A percentile compares a stretch with the other conserved stretches of the same genome.
phyloP scores from a whole-genome alignment of 2,797 vertebrate genomes.

The Zenarchopterus dispar region DNA sequence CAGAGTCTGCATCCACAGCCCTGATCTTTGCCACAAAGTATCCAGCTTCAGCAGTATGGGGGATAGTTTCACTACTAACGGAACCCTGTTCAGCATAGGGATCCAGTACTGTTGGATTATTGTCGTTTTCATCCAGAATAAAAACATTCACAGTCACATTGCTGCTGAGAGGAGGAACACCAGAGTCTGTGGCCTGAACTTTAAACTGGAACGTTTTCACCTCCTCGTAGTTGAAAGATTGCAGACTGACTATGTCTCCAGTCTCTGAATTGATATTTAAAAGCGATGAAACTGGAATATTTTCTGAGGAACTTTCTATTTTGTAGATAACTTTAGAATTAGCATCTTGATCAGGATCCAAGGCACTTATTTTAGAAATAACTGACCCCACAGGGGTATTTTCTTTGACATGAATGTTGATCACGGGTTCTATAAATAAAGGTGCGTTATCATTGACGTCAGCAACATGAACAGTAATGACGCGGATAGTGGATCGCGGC shows the following conservation, averaged over 20 bases:
- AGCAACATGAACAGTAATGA: slow-evolving; percentile 83
- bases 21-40: slow-evolving; percentile 72
- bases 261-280: slow-evolving; percentile 72
- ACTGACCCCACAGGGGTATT: slow-evolving; percentile 81
- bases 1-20: slow-evolving; percentile 71
- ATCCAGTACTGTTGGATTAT: background rate
- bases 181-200: slow-evolving; percentile 17
- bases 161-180: slow-evolving; percentile 3
- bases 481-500: slow-evolving; percentile 81
- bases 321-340: slow-evolving; percentile 85
- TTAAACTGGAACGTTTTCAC: background rate
- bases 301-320: slow-evolving; percentile 74
- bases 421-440: slow-evolving; percentile 78
- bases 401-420: slow-evolving; percentile 86
- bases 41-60: slow-evolving; percentile 62
- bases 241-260: slow-evolving; percentile 62
- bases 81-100: slow-evolving; percentile 2
- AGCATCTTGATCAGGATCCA: slow-evolving; percentile 75
- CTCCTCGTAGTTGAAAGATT: slow-evolving; percentile 49
- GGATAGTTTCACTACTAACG: background rate
- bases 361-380: slow-evolving; percentile 80
- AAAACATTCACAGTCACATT: slow-evolving; percentile 8
- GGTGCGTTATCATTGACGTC: slow-evolving; percentile 90
- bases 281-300: slow-evolving; percentile 72
- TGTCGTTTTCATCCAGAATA: slow-evolving; percentile 10